Conservation (phyloP, 2,888 invertebrate genomes). For the Lycophotia porphyrea region DNA sequence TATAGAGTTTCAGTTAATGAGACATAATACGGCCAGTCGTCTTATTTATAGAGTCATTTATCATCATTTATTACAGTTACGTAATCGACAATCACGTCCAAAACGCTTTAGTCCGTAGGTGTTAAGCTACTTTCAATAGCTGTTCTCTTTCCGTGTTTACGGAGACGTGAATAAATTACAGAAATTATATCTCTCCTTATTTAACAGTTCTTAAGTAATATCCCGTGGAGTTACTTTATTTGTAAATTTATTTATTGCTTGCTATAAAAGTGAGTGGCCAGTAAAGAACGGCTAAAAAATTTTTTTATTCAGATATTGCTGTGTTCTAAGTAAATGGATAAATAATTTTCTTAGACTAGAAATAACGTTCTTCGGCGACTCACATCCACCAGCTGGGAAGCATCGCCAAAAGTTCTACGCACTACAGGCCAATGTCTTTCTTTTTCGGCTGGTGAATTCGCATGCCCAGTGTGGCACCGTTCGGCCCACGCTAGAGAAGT, state of each 20-base stretch:
- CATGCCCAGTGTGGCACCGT: too few relatives aligned
- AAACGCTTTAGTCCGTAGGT: conserved; percentile 54
- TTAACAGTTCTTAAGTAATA: conserved; percentile 37
- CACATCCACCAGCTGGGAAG: too few relatives aligned
- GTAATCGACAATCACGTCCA: conserved; percentile 44
- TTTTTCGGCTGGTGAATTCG: too few relatives aligned
- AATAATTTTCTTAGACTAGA: conserved; percentile 1
- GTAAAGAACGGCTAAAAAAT: neutral
- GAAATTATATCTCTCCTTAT: conserved; percentile 47
- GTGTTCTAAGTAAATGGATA: neutral
- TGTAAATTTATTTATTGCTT: conserved; percentile 29
- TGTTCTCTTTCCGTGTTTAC: conserved; percentile 51
- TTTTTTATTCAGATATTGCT: neutral
- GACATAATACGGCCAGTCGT: conserved; percentile 20
- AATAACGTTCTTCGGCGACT: too few relatives aligned
- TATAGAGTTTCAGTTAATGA: conserved; percentile 31
- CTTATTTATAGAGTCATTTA: conserved; percentile 41
- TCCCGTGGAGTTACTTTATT: conserved; percentile 31
- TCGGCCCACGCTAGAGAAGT: too few relatives aligned
- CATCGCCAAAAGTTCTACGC: too few relatives aligned
- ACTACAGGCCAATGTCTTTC: too few relatives aligned
- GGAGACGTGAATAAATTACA: conserved; percentile 56
- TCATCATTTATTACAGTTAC: conserved; percentile 50
- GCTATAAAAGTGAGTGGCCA: neutral
- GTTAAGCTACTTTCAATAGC: conserved; percentile 56